Evolutionary conservation across 2,113 vertebrate genomes (phyloP).

Genomic region (Recurvirostra avosetta): DNA sequence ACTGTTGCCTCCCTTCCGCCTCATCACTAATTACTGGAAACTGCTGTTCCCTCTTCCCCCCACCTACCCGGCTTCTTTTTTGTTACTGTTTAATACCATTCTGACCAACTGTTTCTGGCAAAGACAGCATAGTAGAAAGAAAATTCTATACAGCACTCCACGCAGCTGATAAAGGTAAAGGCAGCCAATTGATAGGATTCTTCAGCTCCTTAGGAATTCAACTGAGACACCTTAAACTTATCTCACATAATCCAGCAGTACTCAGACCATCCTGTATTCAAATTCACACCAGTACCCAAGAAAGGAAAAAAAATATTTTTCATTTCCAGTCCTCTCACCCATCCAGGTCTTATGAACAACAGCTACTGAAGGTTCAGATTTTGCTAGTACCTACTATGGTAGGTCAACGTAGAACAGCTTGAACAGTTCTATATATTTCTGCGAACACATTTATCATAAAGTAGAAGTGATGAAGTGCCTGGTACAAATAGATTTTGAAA

Average conservation of each 20-base stretch:
- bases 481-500: not conserved
- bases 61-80: not conserved
- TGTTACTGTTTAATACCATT: not conserved
- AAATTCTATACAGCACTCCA: not conserved
- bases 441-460: not conserved
- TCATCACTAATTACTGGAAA: conserved; percentile 6
- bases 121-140: not conserved
- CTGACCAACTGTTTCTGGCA: not conserved
- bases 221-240: not conserved
- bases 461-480: not conserved
- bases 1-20: not conserved
- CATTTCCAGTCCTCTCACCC: not conserved
- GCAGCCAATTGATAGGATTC: not conserved
- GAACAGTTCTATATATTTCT: conserved; percentile 11
- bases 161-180: not conserved
- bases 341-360: not conserved
- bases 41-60: not conserved
- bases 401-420: conserved; percentile 18
- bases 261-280: not conserved
- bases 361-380: not conserved
- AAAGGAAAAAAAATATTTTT: not conserved
- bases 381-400: conserved; percentile 23
- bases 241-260: not conserved
- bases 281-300: not conserved
- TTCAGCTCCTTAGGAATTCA: not conserved